These are phyloP conservation scores for Leucosticte australis DNA, from an alignment of 2,113 vertebrate genomes.

Conservation along the genomic window DNA sequence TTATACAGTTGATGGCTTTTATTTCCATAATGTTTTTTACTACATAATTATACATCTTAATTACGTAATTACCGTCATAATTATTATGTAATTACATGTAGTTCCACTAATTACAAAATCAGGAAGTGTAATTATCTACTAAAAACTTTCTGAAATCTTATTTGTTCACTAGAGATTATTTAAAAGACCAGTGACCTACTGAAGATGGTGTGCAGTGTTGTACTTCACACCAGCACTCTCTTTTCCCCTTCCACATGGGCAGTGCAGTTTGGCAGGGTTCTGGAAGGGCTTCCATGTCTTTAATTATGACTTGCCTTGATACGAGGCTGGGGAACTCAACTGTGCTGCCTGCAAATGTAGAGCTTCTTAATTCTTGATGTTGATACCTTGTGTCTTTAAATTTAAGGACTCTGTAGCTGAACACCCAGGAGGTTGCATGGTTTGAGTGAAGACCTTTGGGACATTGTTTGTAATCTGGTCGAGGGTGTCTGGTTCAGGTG, in stretches of 20 bases:
- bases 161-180: constrained; percentile 79
- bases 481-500: not conserved
- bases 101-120: constrained; percentile 87
- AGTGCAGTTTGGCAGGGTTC: not conserved
- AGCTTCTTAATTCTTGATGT: not conserved
- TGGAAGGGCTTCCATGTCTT: not conserved
- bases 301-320: not conserved
- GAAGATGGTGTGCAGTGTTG: constrained; percentile 16
- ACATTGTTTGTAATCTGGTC: not conserved
- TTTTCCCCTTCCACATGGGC: not conserved
- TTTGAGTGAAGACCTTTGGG: not conserved
- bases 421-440: not conserved
- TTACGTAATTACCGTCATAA: constrained; percentile 86
- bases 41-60: constrained; percentile 88
- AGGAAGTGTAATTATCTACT: constrained; percentile 86
- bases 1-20: constrained; percentile 83
- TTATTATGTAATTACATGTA: constrained; percentile 87
- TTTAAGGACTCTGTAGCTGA: not conserved
- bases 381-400: not conserved
- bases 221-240: not conserved
- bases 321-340: not conserved
- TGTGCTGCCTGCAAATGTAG: not conserved
- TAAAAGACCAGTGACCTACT: constrained; percentile 79
- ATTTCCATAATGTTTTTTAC: constrained; percentile 88
- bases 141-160: constrained; percentile 83